A percentile compares a stretch with the other conserved stretches of the same genome.
phyloP scores from a whole-genome alignment of 1,140 invertebrate genomes.

The Saxidomus purpurata region DNA sequence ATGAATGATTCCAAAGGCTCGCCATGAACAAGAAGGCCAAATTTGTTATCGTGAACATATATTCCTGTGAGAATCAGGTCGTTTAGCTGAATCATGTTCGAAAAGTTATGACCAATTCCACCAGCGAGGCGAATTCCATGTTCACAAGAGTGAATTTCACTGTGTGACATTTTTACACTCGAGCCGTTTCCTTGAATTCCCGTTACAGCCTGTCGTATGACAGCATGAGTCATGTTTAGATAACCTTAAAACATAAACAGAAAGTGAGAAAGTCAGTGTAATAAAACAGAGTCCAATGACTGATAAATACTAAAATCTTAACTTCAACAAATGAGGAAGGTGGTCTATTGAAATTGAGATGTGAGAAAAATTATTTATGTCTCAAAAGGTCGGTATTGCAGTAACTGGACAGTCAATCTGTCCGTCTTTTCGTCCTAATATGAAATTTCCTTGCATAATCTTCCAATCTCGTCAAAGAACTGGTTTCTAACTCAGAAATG shows the following conservation, averaged over 20 bases:
- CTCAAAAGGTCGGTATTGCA: no score
- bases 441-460: no score
- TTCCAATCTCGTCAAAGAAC: no score
- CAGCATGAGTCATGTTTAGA: neutral
- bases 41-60: neutral
- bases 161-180: neutral
- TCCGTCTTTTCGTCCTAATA: no score
- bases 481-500: no score
- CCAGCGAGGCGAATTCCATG: neutral
- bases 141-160: slow-evolving; percentile 19
- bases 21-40: neutral
- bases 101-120: neutral
- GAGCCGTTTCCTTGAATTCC: slow-evolving; percentile 32
- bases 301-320: no score
- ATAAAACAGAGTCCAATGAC: no score
- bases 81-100: neutral
- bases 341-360: no score
- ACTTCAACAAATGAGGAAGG: no score
- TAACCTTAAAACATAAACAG: neutral
- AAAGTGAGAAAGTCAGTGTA: neutral
- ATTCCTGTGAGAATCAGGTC: neutral
- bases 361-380: no score
- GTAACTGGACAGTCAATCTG: no score
- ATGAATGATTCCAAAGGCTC: neutral
- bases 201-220: neutral